phyloP scores from a whole-genome alignment of 2,113 vertebrate species.

The Chionodraco myersi region DNA sequence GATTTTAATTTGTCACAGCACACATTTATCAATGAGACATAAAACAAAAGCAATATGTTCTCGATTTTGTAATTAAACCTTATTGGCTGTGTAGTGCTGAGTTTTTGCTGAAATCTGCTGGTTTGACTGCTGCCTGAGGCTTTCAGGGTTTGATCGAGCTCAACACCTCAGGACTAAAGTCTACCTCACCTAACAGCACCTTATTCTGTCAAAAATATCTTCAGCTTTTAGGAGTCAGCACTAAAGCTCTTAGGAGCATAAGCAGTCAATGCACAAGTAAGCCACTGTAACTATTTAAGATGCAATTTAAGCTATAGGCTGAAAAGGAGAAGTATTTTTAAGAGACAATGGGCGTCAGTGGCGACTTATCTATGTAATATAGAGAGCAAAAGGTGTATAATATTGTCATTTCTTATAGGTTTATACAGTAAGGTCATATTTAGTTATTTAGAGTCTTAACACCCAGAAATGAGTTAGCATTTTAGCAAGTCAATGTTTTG shows the following conservation, averaged over 20 bases:
- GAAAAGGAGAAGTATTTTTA: neutral
- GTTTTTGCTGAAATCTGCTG: conserved; percentile 29
- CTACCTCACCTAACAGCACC: conserved; percentile 25
- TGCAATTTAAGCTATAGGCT: neutral
- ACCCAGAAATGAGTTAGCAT: too few relatives aligned
- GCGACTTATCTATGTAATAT: neutral
- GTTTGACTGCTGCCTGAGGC: conserved; percentile 31
- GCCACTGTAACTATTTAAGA: conserved; percentile 4
- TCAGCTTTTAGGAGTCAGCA: conserved; percentile 38
- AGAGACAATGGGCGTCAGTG: neutral
- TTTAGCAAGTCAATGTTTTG: too few relatives aligned
- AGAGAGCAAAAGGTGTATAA: neutral
- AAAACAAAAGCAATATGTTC: neutral
- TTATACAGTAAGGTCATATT: too few relatives aligned
- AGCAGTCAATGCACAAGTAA: conserved; percentile 23
- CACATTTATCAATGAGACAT: neutral
- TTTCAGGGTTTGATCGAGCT: conserved; percentile 39
- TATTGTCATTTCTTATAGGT: neutral
- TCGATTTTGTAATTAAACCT: conserved; percentile 14
- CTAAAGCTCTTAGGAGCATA: conserved; percentile 11
- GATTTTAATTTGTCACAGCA: neutral
- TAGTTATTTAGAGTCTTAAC: too few relatives aligned
- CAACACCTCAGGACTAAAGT: conserved; percentile 24
- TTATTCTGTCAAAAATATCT: conserved; percentile 51
- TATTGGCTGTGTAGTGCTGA: neutral